Evolutionary conservation across 2,888 invertebrate species (phyloP), one percentile per base, ranked within the genome.

Genomic region (Apamea epomidion): DNA sequence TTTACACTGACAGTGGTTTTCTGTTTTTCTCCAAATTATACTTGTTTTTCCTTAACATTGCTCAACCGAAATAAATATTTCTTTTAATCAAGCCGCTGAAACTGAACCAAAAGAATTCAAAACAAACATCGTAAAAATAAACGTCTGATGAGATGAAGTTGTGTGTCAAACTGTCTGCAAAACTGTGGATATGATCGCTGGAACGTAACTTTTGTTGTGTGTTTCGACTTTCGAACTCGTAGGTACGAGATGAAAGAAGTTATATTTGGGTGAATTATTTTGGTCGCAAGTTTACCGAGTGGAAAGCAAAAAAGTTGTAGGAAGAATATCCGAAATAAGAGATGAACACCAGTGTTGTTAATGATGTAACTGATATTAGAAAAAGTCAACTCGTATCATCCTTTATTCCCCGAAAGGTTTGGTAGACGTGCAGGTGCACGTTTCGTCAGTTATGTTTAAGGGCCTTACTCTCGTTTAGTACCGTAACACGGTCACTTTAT

Each of bases 101-200:
- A 91, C 88, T 91, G 89, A 86, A 89, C 90, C 85, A 76, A 92
- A 82, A 80, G 89, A 90, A 92, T 89, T 92, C 89, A 91, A 92
- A 93, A 93, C 92, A 93, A 93, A 93, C 91, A 92, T 93, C 92
- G 91, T 93, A 93, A 93, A 93, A 93, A 91, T 92, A 91, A 90
- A 90, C 86, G 79, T 81, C 82, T 87, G 83, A 86, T 87, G 85
- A 88, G 87, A 87, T 85, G 85, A 88, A 81, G 86, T 83, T 87
- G 76, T 85, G 80, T 87, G 88, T 90, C 91, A 90, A 90, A 90
- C 84, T 88, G 89, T 86, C 89, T 83, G 82, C 85, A 78, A 85
- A 85, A 87, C 86, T 83, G 81, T 89, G 83, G 86, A 90, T 90
- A 90, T 85, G 89, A 87, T 81, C 78, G 79, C 76, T 82, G 80